phyloP scores from a whole-genome alignment of 2,888 invertebrate genomes.

The Sacculina carcini region DNA sequence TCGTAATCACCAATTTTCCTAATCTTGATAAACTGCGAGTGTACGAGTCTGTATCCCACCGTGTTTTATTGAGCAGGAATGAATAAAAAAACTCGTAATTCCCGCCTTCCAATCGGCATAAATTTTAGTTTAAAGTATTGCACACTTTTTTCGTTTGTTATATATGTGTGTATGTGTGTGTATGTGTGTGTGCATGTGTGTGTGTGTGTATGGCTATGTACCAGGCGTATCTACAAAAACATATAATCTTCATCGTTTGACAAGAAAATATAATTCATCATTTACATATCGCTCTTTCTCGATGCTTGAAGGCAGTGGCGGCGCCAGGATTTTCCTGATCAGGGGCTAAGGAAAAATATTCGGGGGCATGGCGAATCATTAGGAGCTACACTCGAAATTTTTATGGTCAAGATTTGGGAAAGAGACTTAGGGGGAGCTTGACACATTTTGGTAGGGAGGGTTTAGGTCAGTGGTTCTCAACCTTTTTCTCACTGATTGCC shows the following conservation, averaged over 20 bases:
- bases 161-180: background rate
- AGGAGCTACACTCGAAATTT: no score
- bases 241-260: background rate
- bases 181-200: background rate
- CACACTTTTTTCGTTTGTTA: background rate
- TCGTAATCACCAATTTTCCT: no score
- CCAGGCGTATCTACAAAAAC: background rate
- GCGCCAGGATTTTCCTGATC: no score
- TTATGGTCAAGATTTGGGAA: background rate
- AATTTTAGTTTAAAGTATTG: background rate
- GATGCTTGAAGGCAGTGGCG: background rate
- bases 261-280: background rate
- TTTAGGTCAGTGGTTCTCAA: background rate
- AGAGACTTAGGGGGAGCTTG: background rate
- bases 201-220: background rate
- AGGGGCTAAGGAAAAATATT: no score
- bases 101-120: no score
- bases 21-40: no score
- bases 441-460: background rate
- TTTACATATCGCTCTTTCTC: background rate
- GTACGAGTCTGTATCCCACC: no score
- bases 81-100: no score
- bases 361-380: no score
- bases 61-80: no score
- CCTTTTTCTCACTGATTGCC: no score